Conservation (phyloP, 2,888 invertebrate genomes). For the Cataglyphis rosenhaueri region DNA sequence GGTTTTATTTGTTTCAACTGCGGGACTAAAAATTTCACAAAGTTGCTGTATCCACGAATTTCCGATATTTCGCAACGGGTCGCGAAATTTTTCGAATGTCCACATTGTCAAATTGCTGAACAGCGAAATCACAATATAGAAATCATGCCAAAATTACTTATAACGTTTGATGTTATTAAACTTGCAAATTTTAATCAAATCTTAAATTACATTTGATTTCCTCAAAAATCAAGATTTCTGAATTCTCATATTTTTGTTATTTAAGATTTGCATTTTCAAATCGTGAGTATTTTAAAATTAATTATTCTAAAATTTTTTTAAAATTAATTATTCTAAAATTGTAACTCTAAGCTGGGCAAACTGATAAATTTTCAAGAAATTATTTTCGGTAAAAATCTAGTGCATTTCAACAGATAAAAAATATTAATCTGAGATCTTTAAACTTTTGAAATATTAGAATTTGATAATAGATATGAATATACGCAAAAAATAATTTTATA, state of each 20-base stretch:
- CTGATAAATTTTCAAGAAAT: conserved; percentile 30
- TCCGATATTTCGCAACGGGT: background rate
- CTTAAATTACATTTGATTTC: background rate
- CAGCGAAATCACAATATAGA: background rate
- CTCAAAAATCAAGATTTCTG: background rate
- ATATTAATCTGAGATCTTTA: background rate
- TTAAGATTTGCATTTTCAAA: conserved; percentile 13
- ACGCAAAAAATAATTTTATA: background rate
- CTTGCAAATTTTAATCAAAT: background rate
- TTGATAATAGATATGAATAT: background rate
- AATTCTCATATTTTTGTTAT: conserved; percentile 2
- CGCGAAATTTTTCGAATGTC: background rate
- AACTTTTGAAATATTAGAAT: background rate
- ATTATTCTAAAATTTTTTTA: conserved; percentile 1
- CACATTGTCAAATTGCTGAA: background rate
- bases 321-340: conserved; percentile 20
- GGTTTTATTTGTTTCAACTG: conserved; percentile 25
- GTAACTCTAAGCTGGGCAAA: conserved; percentile 8
- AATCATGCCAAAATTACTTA: background rate
- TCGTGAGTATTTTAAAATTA: background rate
- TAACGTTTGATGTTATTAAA: background rate
- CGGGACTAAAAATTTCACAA: conserved; percentile 29
- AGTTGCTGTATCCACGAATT: conserved; percentile 20
- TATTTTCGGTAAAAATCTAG: background rate
- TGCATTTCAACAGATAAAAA: background rate